Conservation (phyloP, 2,113 vertebrate species). For the Pycnonotus jocosus region DNA sequence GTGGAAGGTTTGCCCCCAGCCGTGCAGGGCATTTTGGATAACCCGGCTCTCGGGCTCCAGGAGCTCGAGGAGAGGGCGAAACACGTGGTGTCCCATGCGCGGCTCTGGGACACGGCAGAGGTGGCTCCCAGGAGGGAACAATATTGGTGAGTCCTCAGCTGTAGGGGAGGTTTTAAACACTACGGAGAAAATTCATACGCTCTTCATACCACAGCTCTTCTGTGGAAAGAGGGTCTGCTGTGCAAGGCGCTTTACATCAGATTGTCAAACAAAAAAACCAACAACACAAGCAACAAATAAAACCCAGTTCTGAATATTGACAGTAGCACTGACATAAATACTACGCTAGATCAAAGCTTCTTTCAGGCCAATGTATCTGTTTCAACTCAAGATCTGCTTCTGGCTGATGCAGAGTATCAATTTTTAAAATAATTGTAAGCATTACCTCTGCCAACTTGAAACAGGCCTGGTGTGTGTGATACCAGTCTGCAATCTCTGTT, state of each 20-base stretch:
- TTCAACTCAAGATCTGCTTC: neutral
- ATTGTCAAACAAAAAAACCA: neutral
- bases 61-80: constrained; percentile 76
- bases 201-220: rapidly evolving
- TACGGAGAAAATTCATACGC: neutral
- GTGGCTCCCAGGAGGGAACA: constrained; percentile 63
- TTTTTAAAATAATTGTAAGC: neutral
- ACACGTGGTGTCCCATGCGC: constrained; percentile 74
- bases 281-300: too few species aligned
- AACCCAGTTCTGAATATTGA: neutral
- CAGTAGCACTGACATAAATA: neutral
- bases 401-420: neutral
- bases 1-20: constrained; percentile 79
- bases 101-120: constrained; percentile 83
- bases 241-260: neutral
- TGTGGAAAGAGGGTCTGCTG: neutral
- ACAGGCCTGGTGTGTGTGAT: neutral
- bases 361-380: neutral
- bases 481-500: neutral
- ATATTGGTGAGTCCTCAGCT: constrained; percentile 78
- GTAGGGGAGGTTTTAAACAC: neutral
- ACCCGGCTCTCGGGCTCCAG: constrained; percentile 67
- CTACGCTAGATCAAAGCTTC: neutral
- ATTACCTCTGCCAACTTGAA: neutral
- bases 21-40: constrained; percentile 64